Conservation (phyloP, 2,888 invertebrate genomes). For the Punctoribates punctum region DNA sequence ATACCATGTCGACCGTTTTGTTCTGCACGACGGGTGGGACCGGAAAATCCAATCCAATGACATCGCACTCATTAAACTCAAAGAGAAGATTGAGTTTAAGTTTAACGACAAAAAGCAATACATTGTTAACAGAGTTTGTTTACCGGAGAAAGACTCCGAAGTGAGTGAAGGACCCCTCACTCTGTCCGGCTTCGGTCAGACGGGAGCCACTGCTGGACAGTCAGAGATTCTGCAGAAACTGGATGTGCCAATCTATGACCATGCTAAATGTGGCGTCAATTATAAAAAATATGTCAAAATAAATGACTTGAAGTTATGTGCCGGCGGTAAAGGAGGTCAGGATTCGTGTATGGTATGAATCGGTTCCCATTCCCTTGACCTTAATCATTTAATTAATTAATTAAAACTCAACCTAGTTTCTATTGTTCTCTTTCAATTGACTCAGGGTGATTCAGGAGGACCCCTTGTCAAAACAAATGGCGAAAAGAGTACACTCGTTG, state of each 20-base stretch:
- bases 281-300: slow-evolving; percentile 24
- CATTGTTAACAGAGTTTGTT: slow-evolving; percentile 25
- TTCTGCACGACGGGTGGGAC: slow-evolving; percentile 31
- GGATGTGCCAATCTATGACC: slow-evolving; percentile 26
- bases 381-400: neutral
- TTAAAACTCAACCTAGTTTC: neutral
- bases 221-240: slow-evolving; percentile 12
- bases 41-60: slow-evolving; percentile 25
- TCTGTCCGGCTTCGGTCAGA: slow-evolving; percentile 30
- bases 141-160: slow-evolving; percentile 4
- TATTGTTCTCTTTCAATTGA: neutral
- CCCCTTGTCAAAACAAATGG: slow-evolving; percentile 21
- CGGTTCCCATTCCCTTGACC: neutral
- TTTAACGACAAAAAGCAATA: slow-evolving; percentile 5
- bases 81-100: neutral
- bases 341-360: slow-evolving; percentile 29
- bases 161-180: neutral
- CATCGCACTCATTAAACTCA: slow-evolving; percentile 28
- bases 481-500: neutral
- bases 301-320: slow-evolving; percentile 34
- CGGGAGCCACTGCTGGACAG: neutral
- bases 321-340: slow-evolving; percentile 31
- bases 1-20: neutral
- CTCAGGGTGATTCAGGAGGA: slow-evolving; percentile 42
- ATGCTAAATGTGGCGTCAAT: neutral